phyloP scores from a whole-genome alignment of 2,888 invertebrate genomes.

The Fragum whitleyi region DNA sequence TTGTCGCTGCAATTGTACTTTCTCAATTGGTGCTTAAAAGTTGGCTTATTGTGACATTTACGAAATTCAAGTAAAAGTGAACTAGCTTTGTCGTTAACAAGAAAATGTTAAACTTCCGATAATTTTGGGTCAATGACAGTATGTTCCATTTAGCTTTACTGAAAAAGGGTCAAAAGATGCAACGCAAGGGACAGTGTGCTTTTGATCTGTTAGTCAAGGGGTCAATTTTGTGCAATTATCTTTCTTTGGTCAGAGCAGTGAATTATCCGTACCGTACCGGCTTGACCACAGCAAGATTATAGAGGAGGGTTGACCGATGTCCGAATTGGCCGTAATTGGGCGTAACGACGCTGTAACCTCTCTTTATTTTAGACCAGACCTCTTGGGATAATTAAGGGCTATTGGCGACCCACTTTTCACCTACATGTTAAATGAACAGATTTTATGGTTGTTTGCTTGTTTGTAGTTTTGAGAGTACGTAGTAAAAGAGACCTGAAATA shows the following conservation, averaged over 20 bases:
- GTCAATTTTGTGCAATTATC: conserved; percentile 8
- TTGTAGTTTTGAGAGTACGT: background rate
- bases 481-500: no score
- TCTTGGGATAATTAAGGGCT: conserved; percentile 2
- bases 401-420: conserved; percentile 20
- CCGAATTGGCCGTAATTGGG: conserved; percentile 23
- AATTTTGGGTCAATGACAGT: no score
- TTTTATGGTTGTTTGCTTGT: background rate
- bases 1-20: no score
- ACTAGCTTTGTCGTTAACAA: no score
- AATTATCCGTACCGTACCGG: conserved; percentile 20
- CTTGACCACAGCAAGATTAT: conserved; percentile 22
- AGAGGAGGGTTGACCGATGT: conserved; percentile 11
- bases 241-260: background rate
- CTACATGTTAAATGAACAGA: conserved; percentile 19
- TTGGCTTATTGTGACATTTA: no score
- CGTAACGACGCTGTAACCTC: conserved; percentile 7
- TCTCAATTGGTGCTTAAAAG: no score
- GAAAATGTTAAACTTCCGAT: no score
- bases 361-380: background rate
- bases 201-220: background rate
- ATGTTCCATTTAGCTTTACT: no score
- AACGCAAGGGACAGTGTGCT: background rate
- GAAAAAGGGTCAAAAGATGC: background rate
- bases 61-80: no score